Percentiles rank a stretch among this genome's conserved stretches.
Evolutionary conservation across 2,888 invertebrate species (phyloP).

Genomic region (Morpho helenor): DNA sequence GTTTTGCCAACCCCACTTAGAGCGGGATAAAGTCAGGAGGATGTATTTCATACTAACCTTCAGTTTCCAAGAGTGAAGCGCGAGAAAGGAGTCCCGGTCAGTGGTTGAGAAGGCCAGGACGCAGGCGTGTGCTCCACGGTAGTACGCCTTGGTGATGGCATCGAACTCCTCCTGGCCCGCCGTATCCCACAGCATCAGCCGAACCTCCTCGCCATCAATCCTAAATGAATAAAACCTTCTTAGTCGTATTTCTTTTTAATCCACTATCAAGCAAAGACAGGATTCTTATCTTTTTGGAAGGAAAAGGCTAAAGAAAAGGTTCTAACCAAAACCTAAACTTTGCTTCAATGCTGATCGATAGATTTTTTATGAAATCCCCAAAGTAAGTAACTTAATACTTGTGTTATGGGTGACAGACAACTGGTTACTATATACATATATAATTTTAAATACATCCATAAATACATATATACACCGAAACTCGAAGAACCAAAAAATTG

Average conservation of each 20-base stretch:
- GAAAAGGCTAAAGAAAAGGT: background rate
- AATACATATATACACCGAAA: no score
- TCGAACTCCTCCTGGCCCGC: constrained; percentile 99
- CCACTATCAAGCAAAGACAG: no score
- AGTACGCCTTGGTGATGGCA: constrained; percentile 98
- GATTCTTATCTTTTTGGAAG: background rate
- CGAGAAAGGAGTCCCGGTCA: constrained; percentile 96
- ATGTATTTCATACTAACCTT: constrained; percentile 80
- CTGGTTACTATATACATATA: no score
- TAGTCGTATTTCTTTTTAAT: no score
- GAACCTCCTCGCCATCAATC: constrained; percentile 94
- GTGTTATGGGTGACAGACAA: no score
- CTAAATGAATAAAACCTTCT: constrained; percentile 64
- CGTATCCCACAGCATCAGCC: constrained; percentile 98
- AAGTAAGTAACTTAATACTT: no score
- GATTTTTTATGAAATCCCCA: no score
- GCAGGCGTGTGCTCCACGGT: constrained; percentile 97
- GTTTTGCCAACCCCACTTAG: no score
- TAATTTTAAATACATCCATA: no score
- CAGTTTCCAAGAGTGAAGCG: constrained; percentile 96
- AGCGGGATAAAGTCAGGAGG: no score
- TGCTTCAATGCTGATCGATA: no score
- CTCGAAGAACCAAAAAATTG: no score
- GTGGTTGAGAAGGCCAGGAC: constrained; percentile 96
- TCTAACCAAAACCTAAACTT: background rate